Conservation (phyloP, 1,140 invertebrate genomes). For the Ceratosolen solmsi region DNA sequence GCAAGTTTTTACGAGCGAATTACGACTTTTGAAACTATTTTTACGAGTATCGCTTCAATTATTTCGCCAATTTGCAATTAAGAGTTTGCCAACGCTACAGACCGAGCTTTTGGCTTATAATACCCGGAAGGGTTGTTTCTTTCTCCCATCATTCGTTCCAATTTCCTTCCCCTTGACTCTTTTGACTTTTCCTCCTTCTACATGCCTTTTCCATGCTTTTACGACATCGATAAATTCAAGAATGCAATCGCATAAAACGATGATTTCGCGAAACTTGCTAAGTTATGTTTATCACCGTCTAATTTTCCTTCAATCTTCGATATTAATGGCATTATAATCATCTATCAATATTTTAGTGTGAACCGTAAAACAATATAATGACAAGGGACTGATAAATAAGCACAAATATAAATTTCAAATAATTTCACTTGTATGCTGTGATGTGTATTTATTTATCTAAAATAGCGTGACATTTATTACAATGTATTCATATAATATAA, state of each 20-base stretch:
- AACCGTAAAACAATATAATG: too few relatives aligned
- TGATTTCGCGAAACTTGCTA: conserved; percentile 48
- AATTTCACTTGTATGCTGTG: too few relatives aligned
- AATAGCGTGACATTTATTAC: too few relatives aligned
- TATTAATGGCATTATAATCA: conserved; percentile 28
- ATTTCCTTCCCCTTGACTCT: conserved; percentile 50
- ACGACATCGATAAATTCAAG: conserved; percentile 58
- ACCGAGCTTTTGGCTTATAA: conserved; percentile 45
- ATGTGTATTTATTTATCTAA: too few relatives aligned
- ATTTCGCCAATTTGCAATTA: conserved; percentile 72
- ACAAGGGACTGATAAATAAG: too few relatives aligned
- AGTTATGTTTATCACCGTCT: conserved; percentile 45
- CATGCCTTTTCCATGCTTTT: conserved; percentile 41
- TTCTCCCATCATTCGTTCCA: conserved; percentile 45
- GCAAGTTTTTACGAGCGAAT: conserved; percentile 67
- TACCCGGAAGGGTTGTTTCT: conserved; percentile 52
- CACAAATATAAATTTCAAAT: too few relatives aligned
- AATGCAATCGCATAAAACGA: conserved; percentile 43
- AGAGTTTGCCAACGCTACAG: conserved; percentile 57
- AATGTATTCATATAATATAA: too few relatives aligned
- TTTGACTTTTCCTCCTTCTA: conserved; percentile 48
- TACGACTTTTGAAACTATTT: conserved; percentile 71
- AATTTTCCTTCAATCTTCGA: conserved; percentile 46
- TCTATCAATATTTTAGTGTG: too few relatives aligned
- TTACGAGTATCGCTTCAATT: conserved; percentile 70